Base-by-base conservation (phyloP, 2,888 invertebrate genomes). In the Spilarctia lutea region DNA sequence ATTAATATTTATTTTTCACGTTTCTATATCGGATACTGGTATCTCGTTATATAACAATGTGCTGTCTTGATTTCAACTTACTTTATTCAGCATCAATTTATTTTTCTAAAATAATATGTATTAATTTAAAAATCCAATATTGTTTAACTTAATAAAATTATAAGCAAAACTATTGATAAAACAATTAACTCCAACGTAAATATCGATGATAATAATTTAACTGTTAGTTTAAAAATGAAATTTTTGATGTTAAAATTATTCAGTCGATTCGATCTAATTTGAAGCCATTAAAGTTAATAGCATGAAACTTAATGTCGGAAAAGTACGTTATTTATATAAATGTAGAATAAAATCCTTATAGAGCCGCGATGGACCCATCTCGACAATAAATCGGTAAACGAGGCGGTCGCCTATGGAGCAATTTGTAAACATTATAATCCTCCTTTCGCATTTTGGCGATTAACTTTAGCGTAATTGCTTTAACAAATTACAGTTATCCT, bases 391-490 rank as follows among this genome's bases (percentile, higher is more conserved):
- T 88, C 80, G 81, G 77, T 81, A 79, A 85, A 83, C 81, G 85
- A 81, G 48, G n/a, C 39, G 39, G 13, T 66, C 33, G 60, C 60
- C 24, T n/a, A 39, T 42, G 24, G 39, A 66, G 66, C 39, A 39
- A 66, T 66, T 66, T 66, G 7, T 66, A 66, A 66, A 60, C 27
- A 60, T 60, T 27, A 66, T 66, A 66, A 66, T n/a, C 39, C 66
- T 11, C n/a, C 39, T 66, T 60, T 39, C 66, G 16, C 24, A 66
- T 66, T 42, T n/a, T n/a, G 39, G n/a, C 39, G 79, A 87, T 88
- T 87, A 86, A 88, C 83, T 77, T 68, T 78, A 13, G 81, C 79
- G 80, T 87, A 89, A 89, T 89, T 87, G 82, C 82, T 84, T 76
- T 72, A 79, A 83, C 79, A 83, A 85, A 87, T 85, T 78, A 78